phyloP scores from a whole-genome alignment of 2,797 vertebrate genomes.

The Pseudomugil tenellus region DNA sequence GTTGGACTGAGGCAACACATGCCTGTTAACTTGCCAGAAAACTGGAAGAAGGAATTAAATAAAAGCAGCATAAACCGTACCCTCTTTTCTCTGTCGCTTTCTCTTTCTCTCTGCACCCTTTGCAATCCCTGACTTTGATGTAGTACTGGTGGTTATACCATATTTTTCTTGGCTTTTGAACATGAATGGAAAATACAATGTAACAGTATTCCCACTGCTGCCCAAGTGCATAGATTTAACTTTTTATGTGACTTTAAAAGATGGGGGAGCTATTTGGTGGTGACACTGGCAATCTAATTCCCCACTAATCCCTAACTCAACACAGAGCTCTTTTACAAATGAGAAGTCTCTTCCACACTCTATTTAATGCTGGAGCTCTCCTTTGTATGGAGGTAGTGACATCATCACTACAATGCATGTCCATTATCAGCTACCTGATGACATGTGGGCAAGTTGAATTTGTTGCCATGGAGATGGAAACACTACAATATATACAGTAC shows the following conservation, averaged over 20 bases:
- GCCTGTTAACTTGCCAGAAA: slow-evolving; percentile 80
- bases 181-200: slow-evolving; percentile 86
- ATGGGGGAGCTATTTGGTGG: slow-evolving; percentile 74
- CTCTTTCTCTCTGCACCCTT: slow-evolving; percentile 54
- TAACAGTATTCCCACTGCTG: slow-evolving; percentile 77
- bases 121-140: slow-evolving; percentile 83
- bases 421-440: slow-evolving; percentile 75
- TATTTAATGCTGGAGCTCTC: slow-evolving; percentile 49
- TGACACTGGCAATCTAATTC: slow-evolving; percentile 77
- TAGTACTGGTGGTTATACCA: slow-evolving; percentile 82
- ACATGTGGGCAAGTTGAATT: slow-evolving; percentile 69
- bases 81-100: slow-evolving; percentile 48
- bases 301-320: slow-evolving; percentile 76
- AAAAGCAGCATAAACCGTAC: slow-evolving; percentile 58
- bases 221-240: slow-evolving; percentile 73
- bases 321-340: slow-evolving; percentile 71
- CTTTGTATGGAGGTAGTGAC: slow-evolving; percentile 68
- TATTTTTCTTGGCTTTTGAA: slow-evolving; percentile 88
- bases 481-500: slow-evolving; percentile 60
- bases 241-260: slow-evolving; percentile 76
- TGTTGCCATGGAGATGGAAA: slow-evolving; percentile 73
- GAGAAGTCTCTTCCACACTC: slow-evolving; percentile 67
- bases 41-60: slow-evolving; percentile 80
- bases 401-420: slow-evolving; percentile 68
- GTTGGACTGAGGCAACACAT: slow-evolving; percentile 50